phyloP scores from a whole-genome alignment of 2,888 invertebrate species.

The Latheticus oryzae region DNA sequence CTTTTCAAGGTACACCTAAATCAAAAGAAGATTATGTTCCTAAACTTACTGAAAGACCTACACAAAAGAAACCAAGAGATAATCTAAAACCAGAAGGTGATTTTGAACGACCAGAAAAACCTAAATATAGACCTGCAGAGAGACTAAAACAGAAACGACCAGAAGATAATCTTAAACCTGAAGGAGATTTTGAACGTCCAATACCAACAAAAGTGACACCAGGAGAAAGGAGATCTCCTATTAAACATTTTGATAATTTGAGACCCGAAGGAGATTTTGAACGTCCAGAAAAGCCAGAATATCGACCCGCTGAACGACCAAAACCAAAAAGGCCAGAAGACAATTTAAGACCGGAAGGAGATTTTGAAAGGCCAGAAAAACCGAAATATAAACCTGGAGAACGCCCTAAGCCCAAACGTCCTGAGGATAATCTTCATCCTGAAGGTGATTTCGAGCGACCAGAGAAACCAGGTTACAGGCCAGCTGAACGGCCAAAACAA shows the following conservation, averaged over 20 bases:
- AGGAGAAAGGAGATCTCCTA: slow-evolving; percentile 65
- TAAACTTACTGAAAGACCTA: slow-evolving; percentile 61
- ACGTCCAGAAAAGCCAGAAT: slow-evolving; percentile 60
- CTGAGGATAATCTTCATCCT: slow-evolving; percentile 68
- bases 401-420: slow-evolving; percentile 62
- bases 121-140: slow-evolving; percentile 56
- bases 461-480: slow-evolving; percentile 64
- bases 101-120: slow-evolving; percentile 64
- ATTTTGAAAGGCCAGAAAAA: slow-evolving; percentile 52
- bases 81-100: slow-evolving; percentile 67
- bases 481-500: slow-evolving; percentile 66
- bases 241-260: slow-evolving; percentile 61
- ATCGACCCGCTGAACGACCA: slow-evolving; percentile 66
- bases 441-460: slow-evolving; percentile 68
- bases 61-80: slow-evolving; percentile 64
- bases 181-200: slow-evolving; percentile 59
- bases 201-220: slow-evolving; percentile 48
- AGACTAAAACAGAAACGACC: slow-evolving; percentile 59
- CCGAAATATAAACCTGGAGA: slow-evolving; percentile 62
- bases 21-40: slow-evolving; percentile 64
- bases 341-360: slow-evolving; percentile 16
- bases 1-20: slow-evolving; percentile 66
- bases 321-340: slow-evolving; percentile 65
- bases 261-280: slow-evolving; percentile 70
- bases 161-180: slow-evolving; percentile 65